Percentiles rank a stretch among this genome's conserved stretches.
These are phyloP conservation scores for Electrophaes corylata DNA, from an alignment of 2,888 invertebrate species.

Conservation along the genomic window DNA sequence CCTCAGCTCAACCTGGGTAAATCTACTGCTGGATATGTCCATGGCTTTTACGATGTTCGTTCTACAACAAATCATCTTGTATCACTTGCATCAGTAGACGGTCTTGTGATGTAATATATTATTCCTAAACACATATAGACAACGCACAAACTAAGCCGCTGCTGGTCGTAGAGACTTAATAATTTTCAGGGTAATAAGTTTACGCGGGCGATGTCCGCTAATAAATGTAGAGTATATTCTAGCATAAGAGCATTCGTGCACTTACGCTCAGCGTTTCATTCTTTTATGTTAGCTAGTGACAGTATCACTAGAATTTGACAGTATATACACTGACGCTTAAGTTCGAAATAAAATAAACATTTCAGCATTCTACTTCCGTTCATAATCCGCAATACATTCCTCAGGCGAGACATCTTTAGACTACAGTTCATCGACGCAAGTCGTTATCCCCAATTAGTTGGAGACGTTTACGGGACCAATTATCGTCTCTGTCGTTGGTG, in stretches of 20 bases:
- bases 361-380: background rate
- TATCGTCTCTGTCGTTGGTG: constrained; percentile 63
- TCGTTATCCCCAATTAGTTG: constrained; percentile 67
- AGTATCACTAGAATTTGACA: no score
- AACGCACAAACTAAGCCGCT: no score
- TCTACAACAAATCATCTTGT: background rate
- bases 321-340: no score
- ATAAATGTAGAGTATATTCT: no score
- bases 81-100: background rate
- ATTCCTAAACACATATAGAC: no score
- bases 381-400: constrained; percentile 14
- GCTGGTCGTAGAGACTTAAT: no score
- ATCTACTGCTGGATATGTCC: background rate
- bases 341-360: no score
- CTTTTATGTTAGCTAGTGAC: no score
- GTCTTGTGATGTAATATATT: background rate
- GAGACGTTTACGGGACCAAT: constrained; percentile 65
- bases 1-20: background rate
- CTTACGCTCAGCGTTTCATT: no score
- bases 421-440: constrained; percentile 66
- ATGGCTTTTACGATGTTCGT: background rate
- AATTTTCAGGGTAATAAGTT: no score
- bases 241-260: no score
- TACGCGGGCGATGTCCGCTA: no score
- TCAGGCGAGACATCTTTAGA: constrained; percentile 39